Percentiles rank a stretch among this genome's conserved stretches.
These are phyloP conservation scores for Spodoptera littoralis DNA, from an alignment of 2,888 invertebrate genomes.

Conservation along the genomic window DNA sequence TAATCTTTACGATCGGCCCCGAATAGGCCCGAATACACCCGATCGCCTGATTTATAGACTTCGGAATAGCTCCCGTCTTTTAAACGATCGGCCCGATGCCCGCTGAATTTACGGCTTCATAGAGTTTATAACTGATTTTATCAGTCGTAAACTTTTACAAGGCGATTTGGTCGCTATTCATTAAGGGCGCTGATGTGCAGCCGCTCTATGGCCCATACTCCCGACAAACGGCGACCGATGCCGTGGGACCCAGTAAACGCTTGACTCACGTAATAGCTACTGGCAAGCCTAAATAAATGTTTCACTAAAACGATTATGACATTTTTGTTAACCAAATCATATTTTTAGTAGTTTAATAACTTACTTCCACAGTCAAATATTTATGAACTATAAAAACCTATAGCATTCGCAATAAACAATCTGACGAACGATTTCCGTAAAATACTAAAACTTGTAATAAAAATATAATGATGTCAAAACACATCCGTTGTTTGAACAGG, in stretches of 20 bases:
- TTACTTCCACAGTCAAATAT: slow-evolving; percentile 51
- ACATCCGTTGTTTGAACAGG: slow-evolving; percentile 58
- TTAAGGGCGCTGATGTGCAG: slow-evolving; percentile 60
- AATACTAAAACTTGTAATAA: slow-evolving; percentile 57
- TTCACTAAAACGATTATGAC: slow-evolving; percentile 42
- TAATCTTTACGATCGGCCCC: slow-evolving; percentile 81
- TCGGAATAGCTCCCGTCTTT: slow-evolving; percentile 83
- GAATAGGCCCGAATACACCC: slow-evolving; percentile 76
- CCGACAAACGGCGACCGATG: slow-evolving; percentile 12
- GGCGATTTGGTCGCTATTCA: slow-evolving; percentile 78
- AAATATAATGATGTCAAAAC: slow-evolving; percentile 59
- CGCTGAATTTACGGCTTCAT: slow-evolving; percentile 81
- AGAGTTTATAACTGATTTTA: slow-evolving; percentile 87
- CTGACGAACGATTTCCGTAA: slow-evolving; percentile 58
- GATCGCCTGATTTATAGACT: slow-evolving; percentile 82
- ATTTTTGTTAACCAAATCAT: slow-evolving; percentile 33
- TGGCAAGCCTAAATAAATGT: slow-evolving; percentile 20
- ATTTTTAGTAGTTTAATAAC: slow-evolving; percentile 42
- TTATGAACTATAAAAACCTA: slow-evolving; percentile 55
- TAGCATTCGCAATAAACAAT: slow-evolving; percentile 52
- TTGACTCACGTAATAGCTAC: slow-evolving; percentile 15
- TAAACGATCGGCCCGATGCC: slow-evolving; percentile 73
- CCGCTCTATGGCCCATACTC: slow-evolving; percentile 40
- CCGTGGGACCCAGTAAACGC: slow-evolving; percentile 22
- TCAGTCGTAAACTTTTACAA: slow-evolving; percentile 85